Conservation (phyloP, 2,888 invertebrate species). For the Synergus laeviventris region DNA sequence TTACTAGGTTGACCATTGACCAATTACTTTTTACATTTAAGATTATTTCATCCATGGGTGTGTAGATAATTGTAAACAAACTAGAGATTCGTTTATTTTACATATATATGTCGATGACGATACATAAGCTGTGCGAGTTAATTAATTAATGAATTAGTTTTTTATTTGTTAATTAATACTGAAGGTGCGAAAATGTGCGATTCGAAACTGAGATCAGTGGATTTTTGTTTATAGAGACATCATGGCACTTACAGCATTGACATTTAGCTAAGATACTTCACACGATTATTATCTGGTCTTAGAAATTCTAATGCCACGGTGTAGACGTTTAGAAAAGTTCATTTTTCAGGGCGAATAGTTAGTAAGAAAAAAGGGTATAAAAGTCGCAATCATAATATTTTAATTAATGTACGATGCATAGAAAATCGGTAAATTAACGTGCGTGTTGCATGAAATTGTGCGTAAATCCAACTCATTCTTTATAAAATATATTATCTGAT, state of each 20-base stretch:
- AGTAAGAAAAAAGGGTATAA: constrained; percentile 9
- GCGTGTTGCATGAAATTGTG: constrained; percentile 35
- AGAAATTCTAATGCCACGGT: constrained; percentile 37
- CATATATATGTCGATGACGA: constrained; percentile 26
- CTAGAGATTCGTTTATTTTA: constrained; percentile 48
- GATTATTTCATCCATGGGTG: constrained; percentile 25
- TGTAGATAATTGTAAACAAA: constrained; percentile 50
- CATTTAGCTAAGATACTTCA: constrained; percentile 36
- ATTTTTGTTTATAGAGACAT: constrained; percentile 20
- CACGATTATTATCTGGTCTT: constrained; percentile 32
- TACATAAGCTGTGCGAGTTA: constrained; percentile 39
- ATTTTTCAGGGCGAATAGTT: constrained; percentile 20
- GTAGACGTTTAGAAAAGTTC: constrained; percentile 39
- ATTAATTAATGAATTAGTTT: constrained; percentile 16
- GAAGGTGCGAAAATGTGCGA: constrained; percentile 35
- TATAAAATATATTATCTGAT: constrained; percentile 5
- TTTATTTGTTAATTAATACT: constrained; percentile 29
- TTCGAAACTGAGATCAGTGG: constrained; percentile 23
- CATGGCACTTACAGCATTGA: constrained; percentile 39
- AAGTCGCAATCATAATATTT: constrained; percentile 25
- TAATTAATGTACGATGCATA: constrained; percentile 3
- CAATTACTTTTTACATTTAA: constrained; percentile 28
- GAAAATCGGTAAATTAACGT: constrained; percentile 31
- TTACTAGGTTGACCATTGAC: constrained; percentile 9
- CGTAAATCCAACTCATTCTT: constrained; percentile 29